A percentile compares a stretch with the other conserved stretches of the same genome.
Conservation (phyloP, 2,888 invertebrate species). For the Yponomeuta evonymella region DNA sequence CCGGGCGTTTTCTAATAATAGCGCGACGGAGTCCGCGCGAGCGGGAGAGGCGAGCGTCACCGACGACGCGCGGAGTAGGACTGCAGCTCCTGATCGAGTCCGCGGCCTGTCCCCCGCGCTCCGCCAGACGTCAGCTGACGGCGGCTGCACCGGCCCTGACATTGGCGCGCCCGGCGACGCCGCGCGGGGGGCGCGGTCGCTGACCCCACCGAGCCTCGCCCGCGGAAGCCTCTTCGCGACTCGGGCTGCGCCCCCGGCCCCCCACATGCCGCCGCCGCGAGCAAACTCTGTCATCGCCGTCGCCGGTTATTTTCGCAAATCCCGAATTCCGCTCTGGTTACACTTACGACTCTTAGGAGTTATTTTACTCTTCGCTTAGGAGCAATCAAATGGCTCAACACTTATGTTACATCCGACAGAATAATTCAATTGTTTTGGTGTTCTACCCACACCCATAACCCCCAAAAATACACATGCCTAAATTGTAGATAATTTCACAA, state of each 20-base stretch:
- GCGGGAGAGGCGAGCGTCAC: slow-evolving; percentile 32
- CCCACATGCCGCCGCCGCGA: slow-evolving; percentile 28
- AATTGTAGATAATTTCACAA: no score
- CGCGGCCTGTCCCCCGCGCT: slow-evolving; percentile 62
- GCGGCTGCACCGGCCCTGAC: slow-evolving; percentile 75
- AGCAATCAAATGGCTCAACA: no score
- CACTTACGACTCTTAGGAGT: no score
- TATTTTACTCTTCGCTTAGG: no score
- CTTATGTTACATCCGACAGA: no score
- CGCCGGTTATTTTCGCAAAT: slow-evolving; percentile 21
- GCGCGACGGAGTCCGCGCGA: slow-evolving; percentile 39
- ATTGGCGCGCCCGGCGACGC: slow-evolving; percentile 64
- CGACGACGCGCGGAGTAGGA: slow-evolving; percentile 54
- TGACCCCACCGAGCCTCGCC: slow-evolving; percentile 57
- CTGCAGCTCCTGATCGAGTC: slow-evolving; percentile 57
- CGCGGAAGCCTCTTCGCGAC: slow-evolving; percentile 71
- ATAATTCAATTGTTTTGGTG: no score
- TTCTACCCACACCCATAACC: no score
- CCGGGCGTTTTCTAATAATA: slow-evolving; percentile 49
- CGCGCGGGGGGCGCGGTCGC: slow-evolving; percentile 58
- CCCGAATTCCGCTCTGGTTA: not conserved
- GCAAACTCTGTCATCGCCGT: slow-evolving; percentile 23
- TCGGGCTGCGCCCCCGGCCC: slow-evolving; percentile 35
- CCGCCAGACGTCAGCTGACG: slow-evolving; percentile 75
- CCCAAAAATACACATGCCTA: no score